Conservation (phyloP, 1,140 invertebrate genomes). For the Gryllus bimaculatus region DNA sequence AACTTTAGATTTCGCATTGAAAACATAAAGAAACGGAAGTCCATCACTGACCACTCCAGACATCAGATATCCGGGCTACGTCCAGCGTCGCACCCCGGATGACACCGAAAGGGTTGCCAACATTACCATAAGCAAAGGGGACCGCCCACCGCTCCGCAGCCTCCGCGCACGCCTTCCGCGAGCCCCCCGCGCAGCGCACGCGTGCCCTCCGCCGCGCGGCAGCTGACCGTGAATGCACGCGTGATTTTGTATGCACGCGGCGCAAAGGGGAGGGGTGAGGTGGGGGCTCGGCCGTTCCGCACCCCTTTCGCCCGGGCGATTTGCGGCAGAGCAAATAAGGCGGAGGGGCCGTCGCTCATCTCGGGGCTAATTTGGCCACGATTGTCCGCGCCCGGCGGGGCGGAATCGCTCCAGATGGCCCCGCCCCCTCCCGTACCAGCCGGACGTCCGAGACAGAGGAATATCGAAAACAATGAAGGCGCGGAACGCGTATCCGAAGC, state of each 20-base stretch:
- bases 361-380: neutral
- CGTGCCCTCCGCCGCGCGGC: neutral
- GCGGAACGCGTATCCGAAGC: neutral
- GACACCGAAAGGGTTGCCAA: too few relatives aligned
- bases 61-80: too few relatives aligned
- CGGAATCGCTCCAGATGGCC: neutral
- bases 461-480: neutral
- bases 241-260: neutral
- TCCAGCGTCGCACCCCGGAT: too few relatives aligned
- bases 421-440: too few relatives aligned
- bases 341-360: neutral
- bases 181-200: too few relatives aligned
- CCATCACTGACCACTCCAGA: too few relatives aligned
- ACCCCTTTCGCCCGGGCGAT: neutral
- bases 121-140: too few relatives aligned
- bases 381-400: neutral
- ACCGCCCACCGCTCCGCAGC: too few relatives aligned
- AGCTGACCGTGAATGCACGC: neutral
- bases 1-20: too few relatives aligned
- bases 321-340: neutral
- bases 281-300: too few relatives aligned
- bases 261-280: neutral
- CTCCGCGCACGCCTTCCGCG: neutral
- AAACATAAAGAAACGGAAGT: too few relatives aligned
- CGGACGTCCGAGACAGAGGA: neutral